Evolutionary conservation across 2,797 vertebrate genomes (phyloP), one percentile per base, ranked within the genome.

Genomic region (Tympanoctomys barrerae): DNA sequence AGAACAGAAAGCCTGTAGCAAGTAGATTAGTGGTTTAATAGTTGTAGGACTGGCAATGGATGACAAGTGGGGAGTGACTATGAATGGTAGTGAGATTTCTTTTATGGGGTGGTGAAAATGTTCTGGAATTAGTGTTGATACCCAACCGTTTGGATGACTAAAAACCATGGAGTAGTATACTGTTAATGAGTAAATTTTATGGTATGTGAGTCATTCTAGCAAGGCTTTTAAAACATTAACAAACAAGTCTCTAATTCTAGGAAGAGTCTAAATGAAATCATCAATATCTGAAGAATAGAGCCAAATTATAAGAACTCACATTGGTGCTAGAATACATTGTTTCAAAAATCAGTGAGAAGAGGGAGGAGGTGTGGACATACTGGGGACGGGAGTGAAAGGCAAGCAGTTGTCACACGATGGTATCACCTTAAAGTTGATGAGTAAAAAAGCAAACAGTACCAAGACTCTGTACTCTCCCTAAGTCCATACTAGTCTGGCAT

Each of bases 181-280:
- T 87, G 89, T 39, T 61, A 46, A 54, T 68, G 49, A 70, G 31
- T 90, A 79, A 54, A 80, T 88, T 88, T 86, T 86, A 46, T 71
- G 22, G 19, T 90, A 46, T 85, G 33, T 75, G 36, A 93, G 52
- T 87, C 61, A 68, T 91, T 70, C 5, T 39, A 82, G 8, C 59
- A 93, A 49, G 78, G 21, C 31, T 93, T 21, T 93, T 90, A 87
- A 78, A 94, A 33, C 7, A 70, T 22, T 18, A 81, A 80, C 79
- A 87, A 78, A 73, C 21, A 77, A 59, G 68, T 14, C 9, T 28
- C 12, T 91, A 28, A 22, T 93, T 93, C 71, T 81, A 42, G 73
- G 82, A 94, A 91, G 28, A 82, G 13, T 26, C 1, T 68, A 24
- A 71, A 19, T 78, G n/a, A 91, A 22, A 85, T 94, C 89, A 71